Evolutionary conservation across 1,140 invertebrate genomes (phyloP), one percentile per base, ranked within the genome.

Genomic region (Physella acuta): DNA sequence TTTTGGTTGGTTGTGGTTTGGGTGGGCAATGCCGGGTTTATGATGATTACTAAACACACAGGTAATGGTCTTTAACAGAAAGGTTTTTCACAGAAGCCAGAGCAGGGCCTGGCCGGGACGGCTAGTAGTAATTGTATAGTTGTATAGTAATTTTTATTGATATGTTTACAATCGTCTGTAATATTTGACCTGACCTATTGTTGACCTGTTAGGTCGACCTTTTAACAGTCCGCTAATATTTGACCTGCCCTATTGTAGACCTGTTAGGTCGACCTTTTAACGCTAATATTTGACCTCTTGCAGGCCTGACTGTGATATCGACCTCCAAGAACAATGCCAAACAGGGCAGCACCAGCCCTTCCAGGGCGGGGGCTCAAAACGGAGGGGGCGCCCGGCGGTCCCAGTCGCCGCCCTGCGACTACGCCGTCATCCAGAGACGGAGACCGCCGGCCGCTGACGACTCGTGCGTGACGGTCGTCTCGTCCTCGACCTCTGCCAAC

Each of bases 281-380:
- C 11, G n/a, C n/a, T n/a, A n/a, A n/a, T n/a, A n/a, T n/a, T n/a
- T n/a, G n/a, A n/a, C n/a, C n/a, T n/a, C 2, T 37, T 37, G 14
- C 58, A 68, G 65, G 65, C 30, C 65, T 68, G 28, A 68, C 65
- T 44, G 65, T 68, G 11, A 68, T 68, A 68, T 68, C 65, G n/a
- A 68, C 52, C 20, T 39, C 53, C n/a, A 58, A 39, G 8, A 59
- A 36, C 36, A 34, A 34, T 31, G 59, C 26, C 36, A 14, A 26
- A 20, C 3, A 24, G n/a, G 26, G 28, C 5, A 61, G 0, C 24
- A 31, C 33, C 28, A 60, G 56, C 44, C 39, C 56, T 34, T 28
- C 58, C 14, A 61, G 33, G 20, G 17, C 33, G 34, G 51, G 30
- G 11, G 36, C 36, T 8, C 49, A 66, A 11, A 55, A 55, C 24